These are phyloP conservation scores for Sarotherodon lohbergeri DNA, from an alignment of 2,113 vertebrate genomes.

Conservation along the genomic window DNA sequence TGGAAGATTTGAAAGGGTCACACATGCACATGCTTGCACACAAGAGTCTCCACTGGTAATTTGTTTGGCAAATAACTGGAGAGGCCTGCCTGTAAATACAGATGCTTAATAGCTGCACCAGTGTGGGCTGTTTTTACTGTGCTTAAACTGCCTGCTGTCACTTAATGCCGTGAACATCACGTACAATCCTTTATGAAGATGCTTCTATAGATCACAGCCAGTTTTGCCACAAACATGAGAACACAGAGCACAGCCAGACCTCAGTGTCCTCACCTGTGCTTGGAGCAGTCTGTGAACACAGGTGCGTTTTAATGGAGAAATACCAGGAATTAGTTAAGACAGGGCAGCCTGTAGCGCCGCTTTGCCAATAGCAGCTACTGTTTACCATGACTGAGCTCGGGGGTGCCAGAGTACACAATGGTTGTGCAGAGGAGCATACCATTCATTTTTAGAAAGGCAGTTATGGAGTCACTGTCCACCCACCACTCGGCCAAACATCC, in stretches of 20 bases:
- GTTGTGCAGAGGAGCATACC: neutral
- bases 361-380: neutral
- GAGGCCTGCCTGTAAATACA: conserved; percentile 17
- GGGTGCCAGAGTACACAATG: neutral
- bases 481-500: neutral
- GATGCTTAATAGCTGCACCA: neutral
- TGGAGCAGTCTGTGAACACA: neutral
- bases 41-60: conserved; percentile 37
- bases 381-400: neutral
- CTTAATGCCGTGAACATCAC: neutral
- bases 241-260: neutral
- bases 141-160: neutral
- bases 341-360: neutral
- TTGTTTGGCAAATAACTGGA: conserved; percentile 69
- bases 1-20: neutral
- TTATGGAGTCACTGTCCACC: conserved; percentile 7
- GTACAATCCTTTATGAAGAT: neutral
- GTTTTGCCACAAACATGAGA: neutral
- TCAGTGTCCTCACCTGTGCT: neutral
- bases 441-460: conserved; percentile 27
- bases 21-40: conserved; percentile 6
- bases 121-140: neutral
- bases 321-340: neutral
- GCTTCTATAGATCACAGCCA: neutral
- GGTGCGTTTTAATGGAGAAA: neutral